Evolutionary conservation across 2,113 vertebrate genomes (phyloP).

Genomic region (Bos taurus): DNA sequence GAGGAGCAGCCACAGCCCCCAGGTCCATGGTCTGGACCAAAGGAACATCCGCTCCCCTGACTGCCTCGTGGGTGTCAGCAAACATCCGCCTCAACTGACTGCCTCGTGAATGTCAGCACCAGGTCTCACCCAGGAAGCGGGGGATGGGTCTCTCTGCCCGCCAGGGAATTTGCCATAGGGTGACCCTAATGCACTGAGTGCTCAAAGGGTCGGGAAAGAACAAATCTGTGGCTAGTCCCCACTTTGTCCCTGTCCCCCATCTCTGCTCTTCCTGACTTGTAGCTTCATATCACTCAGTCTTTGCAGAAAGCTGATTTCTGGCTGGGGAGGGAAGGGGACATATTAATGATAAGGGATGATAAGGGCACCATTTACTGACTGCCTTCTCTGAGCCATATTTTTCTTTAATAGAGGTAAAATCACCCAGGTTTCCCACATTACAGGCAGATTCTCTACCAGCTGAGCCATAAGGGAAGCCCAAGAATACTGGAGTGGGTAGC

Average conservation of each 20-base stretch:
- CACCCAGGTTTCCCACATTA: neutral
- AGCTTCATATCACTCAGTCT: neutral
- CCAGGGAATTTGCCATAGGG: no score
- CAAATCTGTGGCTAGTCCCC: neutral
- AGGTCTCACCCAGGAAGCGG: neutral
- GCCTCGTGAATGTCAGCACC: neutral
- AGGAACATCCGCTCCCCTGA: no score
- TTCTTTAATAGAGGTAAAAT: neutral
- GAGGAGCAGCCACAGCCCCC: rapidly evolving
- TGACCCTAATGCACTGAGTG: neutral
- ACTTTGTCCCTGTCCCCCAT: neutral
- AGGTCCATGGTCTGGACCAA: neutral
- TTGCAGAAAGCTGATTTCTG: neutral
- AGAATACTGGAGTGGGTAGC: neutral
- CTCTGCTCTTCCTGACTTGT: neutral
- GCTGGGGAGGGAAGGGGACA: neutral
- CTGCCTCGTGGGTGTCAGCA: neutral
- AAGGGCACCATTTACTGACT: neutral
- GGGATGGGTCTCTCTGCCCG: neutral
- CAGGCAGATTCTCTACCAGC: neutral
- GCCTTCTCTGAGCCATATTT: neutral
- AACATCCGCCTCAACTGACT: neutral
- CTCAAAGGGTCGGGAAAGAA: neutral
- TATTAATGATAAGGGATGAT: no score
- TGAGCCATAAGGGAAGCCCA: neutral